Conservation (phyloP, 2,888 invertebrate genomes). For the Apeira syringaria region DNA sequence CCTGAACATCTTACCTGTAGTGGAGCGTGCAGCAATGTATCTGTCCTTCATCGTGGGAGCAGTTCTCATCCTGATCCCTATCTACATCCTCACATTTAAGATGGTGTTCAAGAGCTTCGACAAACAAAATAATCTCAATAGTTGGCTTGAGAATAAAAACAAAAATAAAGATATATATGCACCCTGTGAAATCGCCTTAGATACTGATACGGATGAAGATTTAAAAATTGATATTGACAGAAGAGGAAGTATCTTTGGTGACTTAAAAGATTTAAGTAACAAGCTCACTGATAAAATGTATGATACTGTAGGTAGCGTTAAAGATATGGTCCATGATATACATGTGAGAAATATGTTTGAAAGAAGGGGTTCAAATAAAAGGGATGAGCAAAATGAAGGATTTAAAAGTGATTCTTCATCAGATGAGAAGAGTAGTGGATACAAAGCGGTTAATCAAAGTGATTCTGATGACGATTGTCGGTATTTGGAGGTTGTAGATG, state of each 20-base stretch:
- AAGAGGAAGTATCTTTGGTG: slow-evolving; percentile 38
- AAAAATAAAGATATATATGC: slow-evolving; percentile 53
- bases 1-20: slow-evolving; percentile 87
- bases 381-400: slow-evolving; percentile 46
- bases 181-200: slow-evolving; percentile 69
- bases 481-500: slow-evolving; percentile 73
- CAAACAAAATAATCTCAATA: slow-evolving; percentile 36
- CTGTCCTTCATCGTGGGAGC: slow-evolving; percentile 75
- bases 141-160: slow-evolving; percentile 45
- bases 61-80: slow-evolving; percentile 77
- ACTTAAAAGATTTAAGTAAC: slow-evolving; percentile 56
- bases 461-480: slow-evolving; percentile 67
- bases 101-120: slow-evolving; percentile 67
- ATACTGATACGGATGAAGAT: slow-evolving; percentile 52
- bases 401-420: slow-evolving; percentile 38
- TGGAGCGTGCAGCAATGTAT: slow-evolving; percentile 83
- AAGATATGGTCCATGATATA: slow-evolving; percentile 51
- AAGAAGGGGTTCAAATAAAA: slow-evolving; percentile 49
- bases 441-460: slow-evolving; percentile 50
- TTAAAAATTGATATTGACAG: slow-evolving; percentile 37
- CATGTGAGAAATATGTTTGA: slow-evolving; percentile 57
- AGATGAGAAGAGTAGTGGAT: slow-evolving; percentile 32
- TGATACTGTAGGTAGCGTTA: slow-evolving; percentile 61
- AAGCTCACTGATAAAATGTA: slow-evolving; percentile 62
- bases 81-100: slow-evolving; percentile 70